Base-by-base conservation (phyloP, 2,113 vertebrate species). In the Lophura nycthemera region DNA sequence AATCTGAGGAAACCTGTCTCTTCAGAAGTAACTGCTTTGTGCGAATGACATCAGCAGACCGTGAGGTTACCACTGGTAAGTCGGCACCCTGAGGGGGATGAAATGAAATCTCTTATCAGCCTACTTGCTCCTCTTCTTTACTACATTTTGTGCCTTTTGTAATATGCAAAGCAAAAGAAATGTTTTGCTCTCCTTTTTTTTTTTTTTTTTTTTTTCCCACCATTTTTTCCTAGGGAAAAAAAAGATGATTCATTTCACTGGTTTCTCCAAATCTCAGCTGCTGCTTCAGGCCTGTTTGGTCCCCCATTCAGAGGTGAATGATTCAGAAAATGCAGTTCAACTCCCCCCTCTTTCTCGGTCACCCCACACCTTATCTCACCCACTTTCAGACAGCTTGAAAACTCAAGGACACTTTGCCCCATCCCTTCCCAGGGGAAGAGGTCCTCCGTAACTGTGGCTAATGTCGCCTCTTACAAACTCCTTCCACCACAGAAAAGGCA, bases 11-110 rank as follows among this genome's bases (percentile, higher is more conserved):
- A 91, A 74, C 20, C 86, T 95, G 80, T 34, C 88, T 96, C 95
- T 97, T 97, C 94, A 96, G 96, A 97, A 97, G 97, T 92, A 94
- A 57, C 50, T 71, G 93, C 95, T 94, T 95, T 94, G 88, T 88
- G 88, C 8, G 40, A 92, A 95, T 97, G 94, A 94, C 81, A 89
- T 95, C 83, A 88, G 96, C 95, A 83, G 40, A 74, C 93, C 96
- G 88, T 13, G 80, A 96, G 96, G 92, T 96, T 91, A 86, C 89
- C 84, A 78, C 88, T 70, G 81, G 94, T 85, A 95, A 92, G 93
- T 36, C 34, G 92, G 92, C 91, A 83, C 93, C 86, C 95, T 93
- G 96, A 94, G 92, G 96, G 93, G 82, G 84, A 96, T 95, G 90
- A 97, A 96, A 83, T 40, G 61, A 71, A 95, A 89, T 83, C 91